Evolutionary conservation across 2,797 vertebrate species (phyloP).

Genomic region (Australoheros facetus): DNA sequence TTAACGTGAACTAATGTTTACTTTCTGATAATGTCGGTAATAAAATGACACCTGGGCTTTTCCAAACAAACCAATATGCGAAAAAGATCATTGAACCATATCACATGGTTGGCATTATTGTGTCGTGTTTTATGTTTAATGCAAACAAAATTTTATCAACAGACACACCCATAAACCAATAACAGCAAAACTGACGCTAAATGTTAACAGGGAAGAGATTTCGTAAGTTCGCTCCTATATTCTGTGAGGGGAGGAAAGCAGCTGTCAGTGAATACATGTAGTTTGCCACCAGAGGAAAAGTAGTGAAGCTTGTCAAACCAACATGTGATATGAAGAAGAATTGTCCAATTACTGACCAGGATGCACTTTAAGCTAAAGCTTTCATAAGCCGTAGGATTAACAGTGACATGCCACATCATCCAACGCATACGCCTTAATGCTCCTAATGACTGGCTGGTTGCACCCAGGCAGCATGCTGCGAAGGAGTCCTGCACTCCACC

Average conservation of each 20-base stretch:
- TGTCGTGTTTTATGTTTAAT: not conserved
- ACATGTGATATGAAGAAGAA: not conserved
- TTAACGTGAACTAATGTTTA: not conserved
- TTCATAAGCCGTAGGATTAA: constrained; percentile 39
- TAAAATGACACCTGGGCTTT: not conserved
- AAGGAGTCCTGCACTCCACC: not conserved
- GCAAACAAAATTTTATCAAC: not conserved
- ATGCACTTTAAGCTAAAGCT: constrained; percentile 38
- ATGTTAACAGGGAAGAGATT: not conserved
- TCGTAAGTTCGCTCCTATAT: constrained; percentile 12
- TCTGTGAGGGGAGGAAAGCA: not conserved
- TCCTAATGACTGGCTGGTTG: constrained; percentile 2
- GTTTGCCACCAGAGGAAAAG: not conserved
- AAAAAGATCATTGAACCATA: not conserved
- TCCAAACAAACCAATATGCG: not conserved
- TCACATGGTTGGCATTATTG: not conserved
- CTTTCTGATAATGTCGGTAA: not conserved
- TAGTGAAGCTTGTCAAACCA: not conserved
- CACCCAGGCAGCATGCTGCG: not conserved
- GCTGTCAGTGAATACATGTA: not conserved
- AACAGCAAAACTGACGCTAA: not conserved
- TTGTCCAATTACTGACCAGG: constrained; percentile 6
- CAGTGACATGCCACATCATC: constrained; percentile 17
- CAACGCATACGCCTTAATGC: constrained; percentile 15
- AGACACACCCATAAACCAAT: not conserved